phyloP scores from a whole-genome alignment of 2,113 vertebrate species.

The Anarhynchus alexandrinus region DNA sequence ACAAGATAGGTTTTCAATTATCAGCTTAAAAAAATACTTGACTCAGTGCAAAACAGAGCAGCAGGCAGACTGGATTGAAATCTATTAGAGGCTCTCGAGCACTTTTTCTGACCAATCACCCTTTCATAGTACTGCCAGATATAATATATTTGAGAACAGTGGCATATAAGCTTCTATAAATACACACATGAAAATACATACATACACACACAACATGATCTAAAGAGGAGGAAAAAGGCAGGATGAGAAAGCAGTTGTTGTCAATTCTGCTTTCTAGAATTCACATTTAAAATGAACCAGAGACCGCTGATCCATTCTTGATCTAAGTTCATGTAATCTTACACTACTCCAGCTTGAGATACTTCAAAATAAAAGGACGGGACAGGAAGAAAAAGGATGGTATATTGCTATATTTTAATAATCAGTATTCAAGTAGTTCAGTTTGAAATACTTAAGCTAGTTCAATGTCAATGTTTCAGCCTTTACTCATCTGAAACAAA shows the following conservation, averaged over 20 bases:
- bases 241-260: not conserved
- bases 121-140: conserved; percentile 39
- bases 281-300: not conserved
- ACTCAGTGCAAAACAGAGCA: conserved; percentile 10
- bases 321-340: conserved; percentile 15
- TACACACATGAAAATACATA: not conserved
- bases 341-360: not conserved
- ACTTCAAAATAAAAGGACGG: not conserved
- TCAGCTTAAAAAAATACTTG: conserved; percentile 53
- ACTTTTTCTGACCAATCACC: conserved; percentile 18
- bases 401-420: not conserved
- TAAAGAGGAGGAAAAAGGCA: not conserved
- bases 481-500: not conserved
- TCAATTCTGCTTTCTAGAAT: not conserved
- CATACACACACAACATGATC: not conserved
- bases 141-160: conserved; percentile 23
- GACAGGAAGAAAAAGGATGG: not conserved
- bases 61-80: conserved; percentile 20
- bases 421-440: not conserved
- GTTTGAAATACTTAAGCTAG: not conserved
- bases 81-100: not conserved
- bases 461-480: not conserved
- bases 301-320: not conserved
- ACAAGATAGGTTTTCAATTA: conserved; percentile 73
- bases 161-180: conserved; percentile 5